These are phyloP conservation scores for Nineta flava DNA, from an alignment of 2,888 invertebrate genomes.

Conservation along the genomic window DNA sequence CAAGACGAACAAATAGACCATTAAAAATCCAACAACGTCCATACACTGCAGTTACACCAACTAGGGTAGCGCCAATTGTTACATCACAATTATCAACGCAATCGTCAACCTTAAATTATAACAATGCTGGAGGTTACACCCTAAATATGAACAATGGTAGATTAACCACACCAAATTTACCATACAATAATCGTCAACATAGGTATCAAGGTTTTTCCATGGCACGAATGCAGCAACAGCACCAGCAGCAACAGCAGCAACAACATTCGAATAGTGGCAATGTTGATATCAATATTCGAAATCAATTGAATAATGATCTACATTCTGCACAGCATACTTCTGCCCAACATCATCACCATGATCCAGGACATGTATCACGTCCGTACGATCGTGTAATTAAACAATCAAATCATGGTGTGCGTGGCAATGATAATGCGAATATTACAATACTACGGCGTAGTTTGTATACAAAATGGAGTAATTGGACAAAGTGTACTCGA, in stretches of 20 bases:
- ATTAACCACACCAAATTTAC: neutral
- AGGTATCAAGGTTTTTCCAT: neutral
- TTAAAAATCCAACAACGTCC: neutral
- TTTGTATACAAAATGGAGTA: constrained; percentile 62
- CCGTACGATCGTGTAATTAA: too few species aligned
- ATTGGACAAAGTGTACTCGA: constrained; percentile 67
- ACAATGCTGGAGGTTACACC: neutral
- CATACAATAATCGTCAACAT: neutral
- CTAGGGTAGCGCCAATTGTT: too few species aligned
- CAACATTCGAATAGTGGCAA: too few species aligned
- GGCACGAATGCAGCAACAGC: neutral
- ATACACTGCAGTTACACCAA: too few species aligned
- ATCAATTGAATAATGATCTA: neutral
- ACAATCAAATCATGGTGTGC: too few species aligned
- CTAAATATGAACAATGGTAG: neutral
- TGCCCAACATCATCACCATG: too few species aligned
- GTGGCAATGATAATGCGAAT: neutral
- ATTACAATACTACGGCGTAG: constrained; percentile 17
- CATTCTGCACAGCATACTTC: neutral
- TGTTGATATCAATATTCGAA: neutral
- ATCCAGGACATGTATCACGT: too few species aligned
- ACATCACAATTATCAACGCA: too few species aligned
- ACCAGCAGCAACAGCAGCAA: too few species aligned
- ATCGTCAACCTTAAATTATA: neutral
- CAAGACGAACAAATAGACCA: neutral